Evolutionary conservation across 2,797 vertebrate species (phyloP), one percentile per base, ranked within the genome.

Genomic region (Karalla daura): DNA sequence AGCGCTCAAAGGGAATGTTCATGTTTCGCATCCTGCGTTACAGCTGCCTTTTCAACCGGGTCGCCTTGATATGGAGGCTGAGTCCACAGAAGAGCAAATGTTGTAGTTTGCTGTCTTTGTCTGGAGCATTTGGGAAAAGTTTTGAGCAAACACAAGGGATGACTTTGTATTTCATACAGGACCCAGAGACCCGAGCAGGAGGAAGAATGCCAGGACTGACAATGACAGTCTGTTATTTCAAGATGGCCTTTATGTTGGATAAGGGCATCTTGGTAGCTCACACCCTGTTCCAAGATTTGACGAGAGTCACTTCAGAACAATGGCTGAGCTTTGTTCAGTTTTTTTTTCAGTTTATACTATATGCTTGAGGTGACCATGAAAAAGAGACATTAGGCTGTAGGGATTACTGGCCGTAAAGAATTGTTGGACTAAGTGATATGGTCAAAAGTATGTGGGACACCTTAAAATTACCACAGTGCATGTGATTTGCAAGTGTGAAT

Each of bases 21-120:
- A 61, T 53, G 40, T 62, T 70, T 70, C 27, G 52, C 61, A 47
- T 25, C 17, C 44, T 18, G 55, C 44, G 62, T 74, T 47, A 65
- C 36, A 20, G 51, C 24, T 15, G 7, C 3, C 45, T 36, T 15
- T 47, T 27, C 21, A 15, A 54, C 60, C 23, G 24, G 15, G 36
- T 30, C 15, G 50, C 45, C 61, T 33, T 14, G 39, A 46, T 21
- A n/a, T n/a, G n/a, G 0, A 39, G 25, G 44, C 47, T 15, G 18
- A 51, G 50, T 18, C 4, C 4, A 9, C 44, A 24, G 17, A 0
- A 36, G 41, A 28, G 37, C 14, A 20, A 23, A 37, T 20, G 40
- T 49, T 63, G 7, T n/a, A 20, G 15, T 45, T 27, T 7, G 14
- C 58, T 18, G 20, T 36, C 35, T 5, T 5, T 5, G 44, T 33